These are phyloP conservation scores for Glandiceps talaboti DNA, from an alignment of 53 echinoderm and acorn worm genomes.

Conservation along the genomic window DNA sequence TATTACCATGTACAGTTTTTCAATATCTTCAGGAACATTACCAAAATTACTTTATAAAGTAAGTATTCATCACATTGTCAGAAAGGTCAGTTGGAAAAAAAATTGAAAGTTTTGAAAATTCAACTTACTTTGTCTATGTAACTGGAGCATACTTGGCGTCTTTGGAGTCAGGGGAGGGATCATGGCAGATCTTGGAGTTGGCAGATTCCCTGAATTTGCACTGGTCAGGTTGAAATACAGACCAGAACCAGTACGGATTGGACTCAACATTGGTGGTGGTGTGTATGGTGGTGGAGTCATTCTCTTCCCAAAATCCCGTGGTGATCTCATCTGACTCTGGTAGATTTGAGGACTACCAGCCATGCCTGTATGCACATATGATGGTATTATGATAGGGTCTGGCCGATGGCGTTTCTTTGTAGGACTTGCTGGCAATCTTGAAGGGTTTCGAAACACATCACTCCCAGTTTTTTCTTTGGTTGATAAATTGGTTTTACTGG, in stretches of 20 bases:
- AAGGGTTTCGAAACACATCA: slow-evolving; percentile 65
- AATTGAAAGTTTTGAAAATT: neutral
- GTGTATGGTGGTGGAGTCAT: slow-evolving; percentile 98
- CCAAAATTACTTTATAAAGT: no score
- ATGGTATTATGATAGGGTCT: slow-evolving; percentile 74
- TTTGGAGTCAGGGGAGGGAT: slow-evolving; percentile 51
- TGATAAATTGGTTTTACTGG: neutral
- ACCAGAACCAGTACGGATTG: slow-evolving; percentile 93
- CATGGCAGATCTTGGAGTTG: slow-evolving; percentile 29
- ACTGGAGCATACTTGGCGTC: slow-evolving; percentile 82
- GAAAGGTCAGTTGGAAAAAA: neutral
- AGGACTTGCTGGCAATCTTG: slow-evolving; percentile 59
- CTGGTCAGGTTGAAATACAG: slow-evolving; percentile 80
- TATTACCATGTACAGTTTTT: no score
- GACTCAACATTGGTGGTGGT: slow-evolving; percentile 98
- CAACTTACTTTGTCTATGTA: slow-evolving; percentile 72
- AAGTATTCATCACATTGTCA: no score
- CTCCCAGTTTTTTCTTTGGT: neutral
- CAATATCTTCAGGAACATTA: no score
- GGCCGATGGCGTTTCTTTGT: slow-evolving; percentile 72
- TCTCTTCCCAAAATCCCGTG: slow-evolving; percentile 65
- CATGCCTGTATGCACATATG: slow-evolving; percentile 75
- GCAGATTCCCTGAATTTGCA: slow-evolving; percentile 2
- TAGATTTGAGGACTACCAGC: slow-evolving; percentile 65
- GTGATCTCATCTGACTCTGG: slow-evolving; percentile 97